Conservation (phyloP, 2,113 vertebrate genomes). For the Cephalopterus ornatus region DNA sequence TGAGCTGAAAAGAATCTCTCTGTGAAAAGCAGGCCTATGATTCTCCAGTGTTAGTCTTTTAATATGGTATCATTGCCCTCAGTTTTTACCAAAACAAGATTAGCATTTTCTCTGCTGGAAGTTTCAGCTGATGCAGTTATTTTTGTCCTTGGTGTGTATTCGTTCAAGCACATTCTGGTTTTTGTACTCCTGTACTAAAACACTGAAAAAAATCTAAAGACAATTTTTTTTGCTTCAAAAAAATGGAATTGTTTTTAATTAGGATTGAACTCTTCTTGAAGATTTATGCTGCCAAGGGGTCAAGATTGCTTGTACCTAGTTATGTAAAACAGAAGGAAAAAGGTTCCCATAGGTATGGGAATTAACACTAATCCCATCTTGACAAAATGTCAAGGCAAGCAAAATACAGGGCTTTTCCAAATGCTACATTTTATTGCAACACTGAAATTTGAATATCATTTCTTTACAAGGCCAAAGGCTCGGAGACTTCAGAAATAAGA, state of each 20-base stretch:
- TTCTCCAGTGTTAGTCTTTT: not conserved
- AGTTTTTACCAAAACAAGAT: not conserved
- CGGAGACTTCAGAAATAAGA: slow-evolving; percentile 3
- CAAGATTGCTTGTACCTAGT: slow-evolving; percentile 29
- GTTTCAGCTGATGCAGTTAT: not conserved
- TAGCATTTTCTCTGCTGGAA: not conserved
- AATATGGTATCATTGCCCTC: not conserved
- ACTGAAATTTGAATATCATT: not conserved
- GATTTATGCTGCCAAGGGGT: not conserved
- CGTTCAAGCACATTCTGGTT: not conserved
- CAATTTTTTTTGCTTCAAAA: not conserved
- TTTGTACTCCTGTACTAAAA: not conserved
- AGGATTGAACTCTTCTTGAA: not conserved
- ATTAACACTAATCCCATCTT: slow-evolving; percentile 34
- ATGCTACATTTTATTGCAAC: not conserved
- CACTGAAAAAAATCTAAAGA: not conserved
- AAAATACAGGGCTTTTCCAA: not conserved
- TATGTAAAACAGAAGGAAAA: slow-evolving; percentile 3
- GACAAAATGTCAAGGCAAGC: slow-evolving; percentile 27
- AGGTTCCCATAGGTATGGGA: not conserved
- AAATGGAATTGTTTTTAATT: not conserved
- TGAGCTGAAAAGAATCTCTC: not conserved
- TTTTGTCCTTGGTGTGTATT: not conserved
- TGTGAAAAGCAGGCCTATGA: not conserved
- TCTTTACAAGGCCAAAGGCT: not conserved